Percentiles rank a stretch among this genome's conserved stretches.
phyloP scores from a whole-genome alignment of 2,888 invertebrate genomes.

The Smittia sp. region DNA sequence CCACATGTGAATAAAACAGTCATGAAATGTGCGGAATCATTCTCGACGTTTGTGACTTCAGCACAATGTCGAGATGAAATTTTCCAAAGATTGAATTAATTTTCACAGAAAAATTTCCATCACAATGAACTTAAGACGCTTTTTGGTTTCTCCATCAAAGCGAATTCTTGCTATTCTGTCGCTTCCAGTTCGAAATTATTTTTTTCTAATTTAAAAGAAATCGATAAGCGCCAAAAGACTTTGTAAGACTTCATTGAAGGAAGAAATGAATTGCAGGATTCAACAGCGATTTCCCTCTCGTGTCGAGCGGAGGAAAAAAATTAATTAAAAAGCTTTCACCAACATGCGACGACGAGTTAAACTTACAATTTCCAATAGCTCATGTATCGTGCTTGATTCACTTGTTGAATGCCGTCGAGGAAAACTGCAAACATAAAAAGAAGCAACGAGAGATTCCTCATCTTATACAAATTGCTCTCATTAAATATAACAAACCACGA shows the following conservation, averaged over 20 bases:
- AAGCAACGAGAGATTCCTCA: neutral
- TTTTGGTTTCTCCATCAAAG: neutral
- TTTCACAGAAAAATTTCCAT: neutral
- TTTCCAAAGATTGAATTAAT: no score
- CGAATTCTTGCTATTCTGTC: neutral
- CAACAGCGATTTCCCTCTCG: neutral
- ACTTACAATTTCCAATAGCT: slow-evolving; percentile 7
- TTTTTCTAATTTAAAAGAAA: slow-evolving; percentile 5
- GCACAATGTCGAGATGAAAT: no score
- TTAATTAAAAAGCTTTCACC: slow-evolving; percentile 37
- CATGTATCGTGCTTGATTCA: neutral
- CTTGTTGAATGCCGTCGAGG: slow-evolving; percentile 8
- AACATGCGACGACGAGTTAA: neutral
- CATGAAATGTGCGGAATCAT: slow-evolving; percentile 31
- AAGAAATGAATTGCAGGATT: slow-evolving; percentile 6
- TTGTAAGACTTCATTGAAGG: neutral
- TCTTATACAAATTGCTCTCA: slow-evolving; percentile 30
- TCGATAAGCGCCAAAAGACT: slow-evolving; percentile 20
- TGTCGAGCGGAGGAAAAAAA: neutral
- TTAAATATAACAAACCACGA: slow-evolving; percentile 36
- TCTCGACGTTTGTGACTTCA: neutral
- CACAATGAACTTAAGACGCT: neutral
- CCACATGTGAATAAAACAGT: slow-evolving; percentile 35
- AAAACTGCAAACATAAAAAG: neutral
- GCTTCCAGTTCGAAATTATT: neutral